Base-by-base conservation (phyloP, 2,113 vertebrate species). In the Tauraco erythrolophus region DNA sequence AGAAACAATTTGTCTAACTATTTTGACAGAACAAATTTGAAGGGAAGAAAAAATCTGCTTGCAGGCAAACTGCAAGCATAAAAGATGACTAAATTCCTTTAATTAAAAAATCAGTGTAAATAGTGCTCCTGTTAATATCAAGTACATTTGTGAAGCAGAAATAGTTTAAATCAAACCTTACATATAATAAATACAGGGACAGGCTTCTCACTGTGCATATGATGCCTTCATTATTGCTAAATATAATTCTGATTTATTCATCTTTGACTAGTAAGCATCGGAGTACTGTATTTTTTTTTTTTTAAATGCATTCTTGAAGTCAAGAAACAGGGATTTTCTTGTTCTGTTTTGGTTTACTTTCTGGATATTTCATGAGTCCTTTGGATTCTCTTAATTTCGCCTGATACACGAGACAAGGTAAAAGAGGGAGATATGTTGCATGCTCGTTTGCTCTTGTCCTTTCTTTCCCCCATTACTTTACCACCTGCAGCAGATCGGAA, bases 61-160 rank as follows among this genome's bases (percentile, higher is more conserved):
- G 64, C 68, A 86, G 96, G 79, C 82, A 96, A 96, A 86, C 71
- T 83, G 79, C 76, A 89, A 92, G 66, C 69, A 89, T 69, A 91
- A 95, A 94, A 89, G 72, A 96, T 65, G 8, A 95, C 89, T 96
- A 91, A 82, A 92, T 85, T 92, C 46, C 45, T 88, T 94, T 94
- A 95, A 97, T 97, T 94, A 89, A 96, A 96, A 93, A 94, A 92
- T 95, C 95, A 91, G 50, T 82, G 89, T 96, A 97, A 96, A 95
- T 80, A 96, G 54, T 88, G 53, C 5, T 89, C 50, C 69, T 95
- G 74, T 70, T 94, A 81, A 89, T 94, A 84, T 81, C 92, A 96
- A 96, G 53, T 75, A 79, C 25, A 0, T 79, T 81, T 83, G 61
- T 94, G 89, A 91, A 92, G 65, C 69, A 89, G 62, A 91, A 88